Evolutionary conservation across 2,888 invertebrate genomes (phyloP).

Genomic region (Macrosoma leucophasiata): DNA sequence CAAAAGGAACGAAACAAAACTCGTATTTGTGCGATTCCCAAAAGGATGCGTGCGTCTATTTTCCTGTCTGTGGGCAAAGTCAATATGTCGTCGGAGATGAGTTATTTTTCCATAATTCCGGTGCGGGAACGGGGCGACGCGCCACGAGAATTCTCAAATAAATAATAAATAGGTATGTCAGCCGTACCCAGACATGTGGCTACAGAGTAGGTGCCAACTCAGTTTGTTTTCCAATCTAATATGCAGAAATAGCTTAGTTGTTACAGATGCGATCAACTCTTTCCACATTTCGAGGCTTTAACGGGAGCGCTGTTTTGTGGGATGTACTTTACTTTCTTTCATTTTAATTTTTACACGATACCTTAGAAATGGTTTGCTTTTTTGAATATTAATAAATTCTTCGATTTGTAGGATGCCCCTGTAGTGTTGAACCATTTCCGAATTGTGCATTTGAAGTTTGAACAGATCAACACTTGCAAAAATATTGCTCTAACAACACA

Average conservation of each 20-base stretch:
- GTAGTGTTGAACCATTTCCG: no score
- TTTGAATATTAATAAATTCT: no score
- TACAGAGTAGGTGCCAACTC: slow-evolving; percentile 22
- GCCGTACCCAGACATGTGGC: slow-evolving; percentile 22
- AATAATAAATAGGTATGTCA: slow-evolving; percentile 74
- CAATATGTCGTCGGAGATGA: slow-evolving; percentile 69
- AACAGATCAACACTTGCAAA: no score
- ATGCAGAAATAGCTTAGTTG: slow-evolving; percentile 37
- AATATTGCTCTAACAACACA: no score
- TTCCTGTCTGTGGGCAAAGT: slow-evolving; percentile 52
- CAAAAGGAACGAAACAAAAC: slow-evolving; percentile 30
- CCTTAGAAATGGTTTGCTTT: no score
- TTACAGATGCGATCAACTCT: no score
- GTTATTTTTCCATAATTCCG: slow-evolving; percentile 71
- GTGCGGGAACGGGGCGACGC: slow-evolving; percentile 27
- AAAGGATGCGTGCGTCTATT: slow-evolving; percentile 49
- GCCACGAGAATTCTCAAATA: slow-evolving; percentile 67
- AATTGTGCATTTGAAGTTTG: no score
- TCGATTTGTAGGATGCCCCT: no score
- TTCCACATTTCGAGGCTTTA: no score
- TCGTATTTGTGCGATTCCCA: slow-evolving; percentile 60
- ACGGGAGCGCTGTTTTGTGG: no score
- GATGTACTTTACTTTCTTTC: no score
- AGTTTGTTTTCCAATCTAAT: slow-evolving; percentile 48
- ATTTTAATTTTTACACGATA: no score